phyloP scores from a whole-genome alignment of 2,888 invertebrate species.

The Polietes domitor region DNA sequence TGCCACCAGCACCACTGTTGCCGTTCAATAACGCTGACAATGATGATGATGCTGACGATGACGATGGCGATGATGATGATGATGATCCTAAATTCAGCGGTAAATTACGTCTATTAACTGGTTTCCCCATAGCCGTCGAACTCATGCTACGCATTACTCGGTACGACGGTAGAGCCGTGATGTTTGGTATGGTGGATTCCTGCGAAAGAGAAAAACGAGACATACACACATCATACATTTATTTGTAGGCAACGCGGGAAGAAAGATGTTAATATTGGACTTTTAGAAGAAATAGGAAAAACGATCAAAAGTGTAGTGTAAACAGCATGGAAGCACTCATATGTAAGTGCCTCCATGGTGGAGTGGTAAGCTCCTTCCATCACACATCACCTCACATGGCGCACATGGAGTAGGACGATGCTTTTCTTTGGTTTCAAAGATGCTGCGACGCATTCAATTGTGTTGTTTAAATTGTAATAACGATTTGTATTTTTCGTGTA shows the following conservation, averaged over 20 bases:
- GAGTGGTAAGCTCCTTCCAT: not conserved
- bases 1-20: conserved; percentile 49
- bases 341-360: conserved; percentile 12
- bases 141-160: conserved; percentile 84
- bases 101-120: conserved; percentile 78
- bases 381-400: not conserved
- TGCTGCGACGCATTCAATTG: conserved; percentile 63
- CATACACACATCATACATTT: conserved; percentile 55
- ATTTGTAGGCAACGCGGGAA: conserved; percentile 34
- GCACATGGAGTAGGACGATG: conserved; percentile 1
- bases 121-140: conserved; percentile 80
- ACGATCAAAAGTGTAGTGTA: conserved; percentile 61
- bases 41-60: conserved; percentile 66
- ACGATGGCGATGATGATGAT: conserved; percentile 67
- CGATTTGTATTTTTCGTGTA: conserved; percentile 61
- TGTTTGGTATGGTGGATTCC: conserved; percentile 69
- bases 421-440: conserved; percentile 39
- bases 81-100: conserved; percentile 72
- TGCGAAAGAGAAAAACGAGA: conserved; percentile 47
- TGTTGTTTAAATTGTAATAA: conserved; percentile 67
- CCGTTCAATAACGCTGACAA: conserved; percentile 54
- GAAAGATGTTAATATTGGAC: conserved; percentile 49
- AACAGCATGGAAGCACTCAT: conserved; percentile 63
- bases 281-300: conserved; percentile 38
- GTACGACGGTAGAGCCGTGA: conserved; percentile 82